A percentile compares a stretch with the other conserved stretches of the same genome.
These are phyloP conservation scores for Hippoglossus stenolepis DNA, from an alignment of 2,113 vertebrate genomes.

Conservation along the genomic window DNA sequence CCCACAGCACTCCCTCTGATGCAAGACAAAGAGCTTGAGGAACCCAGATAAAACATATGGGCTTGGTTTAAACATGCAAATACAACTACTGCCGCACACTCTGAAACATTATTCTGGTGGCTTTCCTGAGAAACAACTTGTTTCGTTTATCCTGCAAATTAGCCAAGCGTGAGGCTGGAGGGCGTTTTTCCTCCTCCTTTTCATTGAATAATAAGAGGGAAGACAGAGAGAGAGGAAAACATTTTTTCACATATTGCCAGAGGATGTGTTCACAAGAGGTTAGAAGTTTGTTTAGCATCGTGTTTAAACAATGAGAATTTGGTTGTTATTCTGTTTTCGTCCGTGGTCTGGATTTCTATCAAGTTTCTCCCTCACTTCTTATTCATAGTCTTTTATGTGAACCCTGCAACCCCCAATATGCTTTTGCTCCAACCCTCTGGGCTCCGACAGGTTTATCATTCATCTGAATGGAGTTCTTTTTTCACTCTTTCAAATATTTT, in stretches of 20 bases:
- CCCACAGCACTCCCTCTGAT: neutral
- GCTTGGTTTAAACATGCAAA: constrained; percentile 62
- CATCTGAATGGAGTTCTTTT: neutral
- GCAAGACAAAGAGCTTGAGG: constrained; percentile 33
- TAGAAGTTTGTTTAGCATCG: constrained; percentile 42
- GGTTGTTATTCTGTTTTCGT: constrained; percentile 13
- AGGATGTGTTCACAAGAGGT: constrained; percentile 59
- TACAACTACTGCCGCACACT: constrained; percentile 34
- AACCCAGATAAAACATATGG: constrained; percentile 5
- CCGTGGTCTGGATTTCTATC: constrained; percentile 15
- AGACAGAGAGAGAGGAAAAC: constrained; percentile 24
- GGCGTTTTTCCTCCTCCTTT: constrained; percentile 46
- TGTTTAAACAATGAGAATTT: constrained; percentile 30
- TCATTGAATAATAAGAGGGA: constrained; percentile 65
- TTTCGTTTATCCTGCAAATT: constrained; percentile 75
- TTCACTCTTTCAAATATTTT: no score
- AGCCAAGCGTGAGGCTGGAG: constrained; percentile 58
- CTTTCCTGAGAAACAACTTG: constrained; percentile 58
- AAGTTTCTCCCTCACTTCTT: constrained; percentile 9
- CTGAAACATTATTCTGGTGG: constrained; percentile 47
- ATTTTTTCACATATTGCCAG: constrained; percentile 63
- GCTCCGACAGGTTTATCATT: neutral
- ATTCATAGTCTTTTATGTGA: constrained; percentile 1
- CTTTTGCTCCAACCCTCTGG: neutral
- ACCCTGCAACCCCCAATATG: no score